Percentiles rank a stretch among this genome's conserved stretches.
Evolutionary conservation across 2,113 vertebrate genomes (phyloP).

Genomic region (Siphamia tubifer): DNA sequence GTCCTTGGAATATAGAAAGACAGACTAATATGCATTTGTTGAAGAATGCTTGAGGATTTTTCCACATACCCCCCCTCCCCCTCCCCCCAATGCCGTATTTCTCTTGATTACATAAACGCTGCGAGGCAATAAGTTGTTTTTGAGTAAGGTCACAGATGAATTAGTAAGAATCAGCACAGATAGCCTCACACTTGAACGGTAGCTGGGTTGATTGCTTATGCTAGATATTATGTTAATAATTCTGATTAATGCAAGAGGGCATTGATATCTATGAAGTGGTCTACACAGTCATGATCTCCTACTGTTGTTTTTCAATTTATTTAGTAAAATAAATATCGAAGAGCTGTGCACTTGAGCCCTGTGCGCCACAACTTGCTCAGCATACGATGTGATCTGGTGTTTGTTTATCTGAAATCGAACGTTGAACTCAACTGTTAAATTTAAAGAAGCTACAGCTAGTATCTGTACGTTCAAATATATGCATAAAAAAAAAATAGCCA

Average conservation of each 20-base stretch:
- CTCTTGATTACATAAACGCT: slow-evolving; percentile 45
- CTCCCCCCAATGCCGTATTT: too few relatives aligned
- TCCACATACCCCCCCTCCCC: too few relatives aligned
- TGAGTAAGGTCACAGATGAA: slow-evolving; percentile 47
- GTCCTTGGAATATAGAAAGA: slow-evolving; percentile 47
- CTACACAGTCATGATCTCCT: background rate
- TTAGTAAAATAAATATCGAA: slow-evolving; percentile 1
- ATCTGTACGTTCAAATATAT: too few relatives aligned
- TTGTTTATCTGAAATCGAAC: slow-evolving; percentile 56
- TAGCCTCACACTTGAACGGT: background rate
- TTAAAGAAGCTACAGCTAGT: too few relatives aligned
- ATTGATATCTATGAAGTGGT: slow-evolving; percentile 21
- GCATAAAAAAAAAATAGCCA: too few relatives aligned
- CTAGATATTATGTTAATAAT: slow-evolving; percentile 44
- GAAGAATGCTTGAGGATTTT: slow-evolving; percentile 30
- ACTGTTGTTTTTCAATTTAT: background rate
- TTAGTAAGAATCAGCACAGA: slow-evolving; percentile 24
- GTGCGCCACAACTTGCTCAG: background rate
- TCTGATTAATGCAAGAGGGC: slow-evolving; percentile 34
- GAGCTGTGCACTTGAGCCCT: background rate
- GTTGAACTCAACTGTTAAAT: slow-evolving; percentile 39
- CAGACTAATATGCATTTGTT: slow-evolving; percentile 56
- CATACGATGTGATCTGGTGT: slow-evolving; percentile 17
- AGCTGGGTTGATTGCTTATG: slow-evolving; percentile 1
- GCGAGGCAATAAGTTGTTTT: slow-evolving; percentile 45